These are phyloP conservation scores for Gasterosteus nipponicus DNA, from an alignment of 2,113 vertebrate species.

Conservation along the genomic window DNA sequence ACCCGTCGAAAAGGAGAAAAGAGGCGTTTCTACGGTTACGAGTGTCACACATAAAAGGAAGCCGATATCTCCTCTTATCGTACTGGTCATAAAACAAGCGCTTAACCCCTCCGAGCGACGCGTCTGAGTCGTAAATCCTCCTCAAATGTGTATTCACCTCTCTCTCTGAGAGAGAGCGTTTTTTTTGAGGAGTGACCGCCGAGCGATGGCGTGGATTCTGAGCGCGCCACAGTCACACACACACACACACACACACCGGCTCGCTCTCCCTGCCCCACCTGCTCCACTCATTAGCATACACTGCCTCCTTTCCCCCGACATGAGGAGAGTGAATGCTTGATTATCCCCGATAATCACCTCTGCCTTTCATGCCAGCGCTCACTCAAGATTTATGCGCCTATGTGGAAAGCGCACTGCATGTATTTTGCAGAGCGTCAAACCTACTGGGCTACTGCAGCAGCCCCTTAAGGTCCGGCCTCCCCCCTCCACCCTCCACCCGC, in stretches of 20 bases:
- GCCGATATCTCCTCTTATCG: constrained; percentile 71
- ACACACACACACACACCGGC: neutral
- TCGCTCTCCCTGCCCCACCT: neutral
- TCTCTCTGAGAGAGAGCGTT: constrained; percentile 21
- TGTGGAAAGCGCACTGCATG: constrained; percentile 53
- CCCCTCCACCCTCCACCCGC: neutral
- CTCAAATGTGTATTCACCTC: constrained; percentile 65
- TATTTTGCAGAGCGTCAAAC: constrained; percentile 25
- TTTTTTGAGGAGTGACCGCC: constrained; percentile 68
- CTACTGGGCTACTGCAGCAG: constrained; percentile 25
- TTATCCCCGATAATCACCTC: constrained; percentile 77
- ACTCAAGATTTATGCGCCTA: constrained; percentile 63
- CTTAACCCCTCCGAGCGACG: constrained; percentile 62
- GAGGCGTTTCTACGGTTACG: constrained; percentile 62
- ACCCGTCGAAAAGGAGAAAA: constrained; percentile 37
- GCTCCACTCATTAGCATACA: constrained; percentile 64
- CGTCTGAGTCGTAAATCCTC: constrained; percentile 68
- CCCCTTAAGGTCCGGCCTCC: neutral
- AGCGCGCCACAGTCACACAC: constrained; percentile 38
- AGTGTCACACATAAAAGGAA: constrained; percentile 71
- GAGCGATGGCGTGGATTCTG: constrained; percentile 64
- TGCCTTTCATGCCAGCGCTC: constrained; percentile 68
- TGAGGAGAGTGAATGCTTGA: constrained; percentile 77
- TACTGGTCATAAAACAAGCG: constrained; percentile 70
- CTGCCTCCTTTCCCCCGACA: constrained; percentile 61